Base-by-base conservation (phyloP, 2,113 vertebrate species). In the Peucedramus taeniatus region DNA sequence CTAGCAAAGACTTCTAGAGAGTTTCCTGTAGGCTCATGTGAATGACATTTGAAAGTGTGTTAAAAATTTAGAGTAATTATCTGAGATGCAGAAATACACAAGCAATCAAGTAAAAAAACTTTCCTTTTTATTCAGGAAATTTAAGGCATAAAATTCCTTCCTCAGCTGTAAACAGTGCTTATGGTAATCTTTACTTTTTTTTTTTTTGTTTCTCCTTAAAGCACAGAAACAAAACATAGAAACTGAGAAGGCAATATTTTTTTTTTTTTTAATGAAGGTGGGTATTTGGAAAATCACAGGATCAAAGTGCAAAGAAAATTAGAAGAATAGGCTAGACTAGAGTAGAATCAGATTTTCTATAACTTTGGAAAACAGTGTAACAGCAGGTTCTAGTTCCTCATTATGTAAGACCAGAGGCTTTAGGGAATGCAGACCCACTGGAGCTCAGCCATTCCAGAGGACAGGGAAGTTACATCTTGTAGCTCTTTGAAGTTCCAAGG, bases 51-150 rank as follows among this genome's bases (percentile, higher is more conserved):
- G 23, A 74, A 13, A 69, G 6, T 35, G 12, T 49, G 10, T 28
- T 59, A 69, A 94, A 14, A 16, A 15, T 50, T 59, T 35, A 42
- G 6, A 63, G 3, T 51, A 47, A 47, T 40, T 40, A 76, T 22
- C 15, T 45, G 33, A 78, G 42, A 42, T 39, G 5, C 5, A 65
- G n/a, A 91, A 53, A 50, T 0, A 0, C 6, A 27, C 2, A 53
- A 59, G 8, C 5, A 35, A 60, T 17, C 4, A 49, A 61, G 5
- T 4, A 61, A 65, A 85, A 85, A 78, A 35, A 2, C 0, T 18
- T 82, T 30, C 12, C 1, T 26, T 84, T 81, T 57, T 21, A 18
- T 8, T 7, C 1, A 59, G 13, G 6, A 78, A 74, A 66, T n/a
- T 69, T 51, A 59, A 54, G 16, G 39, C 1, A 31, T n/a, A 54